Conservation (phyloP, 2,797 vertebrate genomes). For the Buceros bicornis region DNA sequence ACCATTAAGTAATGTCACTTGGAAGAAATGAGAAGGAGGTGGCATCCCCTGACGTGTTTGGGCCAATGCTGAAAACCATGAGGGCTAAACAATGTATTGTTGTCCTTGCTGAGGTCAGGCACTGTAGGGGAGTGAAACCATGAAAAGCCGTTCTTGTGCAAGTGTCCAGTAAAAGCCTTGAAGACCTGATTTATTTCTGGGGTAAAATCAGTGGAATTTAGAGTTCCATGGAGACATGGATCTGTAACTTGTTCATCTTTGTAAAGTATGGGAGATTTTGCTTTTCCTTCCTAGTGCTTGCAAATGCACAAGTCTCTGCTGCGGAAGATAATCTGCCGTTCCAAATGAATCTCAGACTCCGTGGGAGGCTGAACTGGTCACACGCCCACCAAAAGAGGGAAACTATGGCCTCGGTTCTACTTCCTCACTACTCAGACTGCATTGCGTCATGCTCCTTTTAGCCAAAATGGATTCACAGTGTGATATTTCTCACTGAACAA, state of each 20-base stretch:
- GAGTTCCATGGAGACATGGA: neutral
- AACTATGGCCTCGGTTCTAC: neutral
- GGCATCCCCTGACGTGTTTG: rapidly evolving
- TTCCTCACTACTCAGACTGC: rapidly evolving
- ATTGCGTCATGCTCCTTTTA: neutral
- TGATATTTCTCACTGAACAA: conserved; percentile 6
- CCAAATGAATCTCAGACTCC: neutral
- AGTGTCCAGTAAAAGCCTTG: neutral
- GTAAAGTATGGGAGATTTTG: neutral
- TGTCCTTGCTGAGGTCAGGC: neutral
- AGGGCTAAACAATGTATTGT: neutral
- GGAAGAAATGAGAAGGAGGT: neutral
- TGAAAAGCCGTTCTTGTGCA: neutral
- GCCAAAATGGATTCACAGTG: neutral
- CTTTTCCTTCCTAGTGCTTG: neutral
- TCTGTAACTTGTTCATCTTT: neutral
- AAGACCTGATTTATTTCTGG: neutral
- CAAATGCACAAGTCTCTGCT: neutral
- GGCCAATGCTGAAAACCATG: rapidly evolving
- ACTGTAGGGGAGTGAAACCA: neutral
- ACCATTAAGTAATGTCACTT: neutral
- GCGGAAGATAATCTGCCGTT: neutral
- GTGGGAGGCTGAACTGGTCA: neutral
- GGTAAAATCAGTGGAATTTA: neutral
- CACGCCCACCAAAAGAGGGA: neutral